Conservation (phyloP, 2,888 invertebrate species). For the Lissocephala sabroskyi region DNA sequence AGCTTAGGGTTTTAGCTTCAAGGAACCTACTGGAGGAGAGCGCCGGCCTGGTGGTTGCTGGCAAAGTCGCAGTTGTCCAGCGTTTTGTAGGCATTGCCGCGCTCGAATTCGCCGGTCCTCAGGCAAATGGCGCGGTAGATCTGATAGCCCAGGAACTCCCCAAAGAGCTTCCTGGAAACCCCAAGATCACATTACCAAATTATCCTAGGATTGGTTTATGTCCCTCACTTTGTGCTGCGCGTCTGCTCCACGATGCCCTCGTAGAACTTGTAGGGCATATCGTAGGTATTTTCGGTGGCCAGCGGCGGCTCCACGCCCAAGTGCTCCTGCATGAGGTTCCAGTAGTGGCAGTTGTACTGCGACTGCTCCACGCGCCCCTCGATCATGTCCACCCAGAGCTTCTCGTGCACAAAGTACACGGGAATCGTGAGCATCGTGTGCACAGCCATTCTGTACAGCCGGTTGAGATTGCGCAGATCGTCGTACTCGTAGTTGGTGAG, state of each 20-base stretch:
- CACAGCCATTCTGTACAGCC: slow-evolving; percentile 72
- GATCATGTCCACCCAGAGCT: slow-evolving; percentile 79
- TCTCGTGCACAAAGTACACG: slow-evolving; percentile 79
- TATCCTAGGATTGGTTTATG: not conserved
- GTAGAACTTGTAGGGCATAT: slow-evolving; percentile 82
- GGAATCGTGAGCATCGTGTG: slow-evolving; percentile 81
- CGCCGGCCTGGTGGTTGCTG: slow-evolving; percentile 77
- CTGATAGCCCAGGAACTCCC: slow-evolving; percentile 79
- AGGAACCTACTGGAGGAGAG: slow-evolving; percentile 66
- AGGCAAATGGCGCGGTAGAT: slow-evolving; percentile 79
- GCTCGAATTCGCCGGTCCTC: slow-evolving; percentile 75
- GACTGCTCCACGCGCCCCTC: slow-evolving; percentile 74
- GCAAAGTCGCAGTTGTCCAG: slow-evolving; percentile 82
- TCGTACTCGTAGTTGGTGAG: slow-evolving; percentile 40
- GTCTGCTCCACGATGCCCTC: slow-evolving; percentile 61
- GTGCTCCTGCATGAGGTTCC: slow-evolving; percentile 75
- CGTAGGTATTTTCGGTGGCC: slow-evolving; percentile 77
- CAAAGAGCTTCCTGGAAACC: slow-evolving; percentile 78
- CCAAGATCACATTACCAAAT: not conserved
- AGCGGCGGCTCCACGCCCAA: slow-evolving; percentile 79
- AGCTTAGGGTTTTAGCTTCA: too few species aligned
- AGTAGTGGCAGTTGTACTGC: slow-evolving; percentile 77
- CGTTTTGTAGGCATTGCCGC: slow-evolving; percentile 62
- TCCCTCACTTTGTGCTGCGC: slow-evolving; percentile 48
- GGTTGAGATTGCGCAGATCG: slow-evolving; percentile 44